Evolutionary conservation across 92 coral and sea anemone genomes (phyloP).

Genomic region (Phymanthus crucifer): DNA sequence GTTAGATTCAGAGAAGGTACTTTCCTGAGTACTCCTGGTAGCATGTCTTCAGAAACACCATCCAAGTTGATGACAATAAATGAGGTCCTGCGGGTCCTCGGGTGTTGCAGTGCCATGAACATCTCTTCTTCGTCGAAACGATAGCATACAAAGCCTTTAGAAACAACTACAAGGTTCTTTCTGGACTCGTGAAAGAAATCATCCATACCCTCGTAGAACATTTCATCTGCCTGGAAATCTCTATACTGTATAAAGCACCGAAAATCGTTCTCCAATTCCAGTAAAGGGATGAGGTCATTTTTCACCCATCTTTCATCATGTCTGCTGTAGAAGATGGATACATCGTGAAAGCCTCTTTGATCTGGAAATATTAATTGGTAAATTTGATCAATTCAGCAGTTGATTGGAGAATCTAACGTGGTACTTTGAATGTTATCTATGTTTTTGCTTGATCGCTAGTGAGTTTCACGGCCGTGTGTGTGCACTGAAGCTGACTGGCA

Average conservation of each 20-base stretch:
- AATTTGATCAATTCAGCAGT: too few species aligned
- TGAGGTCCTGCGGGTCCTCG: neutral
- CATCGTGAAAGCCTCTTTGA: conserved; percentile 15
- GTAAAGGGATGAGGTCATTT: conserved; percentile 17
- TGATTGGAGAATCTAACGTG: too few species aligned
- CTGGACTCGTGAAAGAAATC: conserved; percentile 10
- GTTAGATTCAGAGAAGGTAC: too few species aligned
- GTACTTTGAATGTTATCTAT: too few species aligned
- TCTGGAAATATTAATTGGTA: conserved; percentile 1
- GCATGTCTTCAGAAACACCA: conserved; percentile 15
- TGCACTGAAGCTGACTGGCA: too few species aligned
- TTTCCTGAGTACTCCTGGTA: conserved; percentile 18
- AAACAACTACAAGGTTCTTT: conserved; percentile 30
- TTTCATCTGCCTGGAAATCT: conserved; percentile 12
- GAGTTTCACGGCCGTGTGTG: too few species aligned
- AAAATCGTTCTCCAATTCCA: conserved; percentile 19
- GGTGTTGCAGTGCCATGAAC: conserved; percentile 21
- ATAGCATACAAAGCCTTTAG: conserved; percentile 19
- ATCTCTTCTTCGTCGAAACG: conserved; percentile 16
- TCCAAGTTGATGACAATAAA: too few species aligned
- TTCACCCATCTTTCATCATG: conserved; percentile 17
- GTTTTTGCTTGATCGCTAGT: too few species aligned
- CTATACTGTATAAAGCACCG: conserved; percentile 25
- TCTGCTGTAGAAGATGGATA: conserved; percentile 26
- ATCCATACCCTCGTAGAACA: conserved; percentile 23